Conservation (phyloP, 2,113 vertebrate species). For the Herpetotheres cachinnans region DNA sequence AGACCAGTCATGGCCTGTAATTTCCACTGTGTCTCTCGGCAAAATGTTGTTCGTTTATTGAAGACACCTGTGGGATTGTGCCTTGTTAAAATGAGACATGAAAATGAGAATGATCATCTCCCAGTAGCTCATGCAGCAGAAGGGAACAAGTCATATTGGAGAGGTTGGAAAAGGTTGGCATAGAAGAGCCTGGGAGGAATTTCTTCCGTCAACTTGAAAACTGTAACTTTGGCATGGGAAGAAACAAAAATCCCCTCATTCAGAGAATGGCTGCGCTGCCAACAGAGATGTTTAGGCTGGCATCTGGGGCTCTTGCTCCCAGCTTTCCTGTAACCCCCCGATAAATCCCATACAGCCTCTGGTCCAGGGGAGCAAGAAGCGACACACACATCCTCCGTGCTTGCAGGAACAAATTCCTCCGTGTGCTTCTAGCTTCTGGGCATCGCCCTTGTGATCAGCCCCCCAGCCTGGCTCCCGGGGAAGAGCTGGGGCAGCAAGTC, state of each 20-base stretch:
- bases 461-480: rapidly evolving
- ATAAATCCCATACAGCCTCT: background rate
- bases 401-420: background rate
- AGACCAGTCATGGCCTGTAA: background rate
- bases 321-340: background rate
- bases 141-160: background rate
- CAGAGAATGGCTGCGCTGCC: rapidly evolving
- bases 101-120: background rate
- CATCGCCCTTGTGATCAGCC: background rate
- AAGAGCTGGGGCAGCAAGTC: background rate
- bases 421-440: background rate
- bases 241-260: background rate
- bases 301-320: background rate
- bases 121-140: background rate
- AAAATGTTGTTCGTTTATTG: background rate
- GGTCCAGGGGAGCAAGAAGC: background rate
- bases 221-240: background rate
- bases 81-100: background rate
- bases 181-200: background rate
- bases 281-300: background rate
- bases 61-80: background rate
- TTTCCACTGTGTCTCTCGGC: background rate
- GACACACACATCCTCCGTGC: rapidly evolving
- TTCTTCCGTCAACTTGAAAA: background rate
- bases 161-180: background rate